Conservation (phyloP, 2,888 invertebrate species). For the Drosophila yooni region DNA sequence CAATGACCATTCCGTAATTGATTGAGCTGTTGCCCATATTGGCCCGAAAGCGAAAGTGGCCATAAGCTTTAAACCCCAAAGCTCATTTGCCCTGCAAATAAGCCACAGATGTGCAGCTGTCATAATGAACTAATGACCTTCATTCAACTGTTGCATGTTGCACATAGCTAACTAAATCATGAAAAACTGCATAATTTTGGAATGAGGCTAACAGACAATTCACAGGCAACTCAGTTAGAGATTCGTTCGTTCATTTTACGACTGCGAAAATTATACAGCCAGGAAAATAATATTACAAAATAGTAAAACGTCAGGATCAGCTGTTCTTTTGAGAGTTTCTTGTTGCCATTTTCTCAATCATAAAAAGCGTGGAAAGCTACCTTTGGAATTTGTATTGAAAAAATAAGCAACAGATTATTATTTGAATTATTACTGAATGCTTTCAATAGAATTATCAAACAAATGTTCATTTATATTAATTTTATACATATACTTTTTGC, state of each 20-base stretch:
- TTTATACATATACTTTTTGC: not conserved
- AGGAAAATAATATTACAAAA: not conserved
- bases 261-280: no score
- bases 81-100: not conserved
- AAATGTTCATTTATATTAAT: not conserved
- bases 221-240: not conserved
- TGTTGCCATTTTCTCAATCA: no score
- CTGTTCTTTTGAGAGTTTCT: not conserved
- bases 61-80: conserved; percentile 14
- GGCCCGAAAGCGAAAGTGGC: conserved; percentile 44
- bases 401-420: not conserved
- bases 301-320: no score
- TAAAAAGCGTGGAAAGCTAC: not conserved
- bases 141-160: not conserved
- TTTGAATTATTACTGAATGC: not conserved
- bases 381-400: not conserved
- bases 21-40: conserved; percentile 60
- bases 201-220: not conserved
- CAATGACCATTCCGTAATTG: conserved; percentile 66
- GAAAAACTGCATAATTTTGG: not conserved
- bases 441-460: not conserved
- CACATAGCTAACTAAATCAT: not conserved
- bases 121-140: conserved; percentile 39
- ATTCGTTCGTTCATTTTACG: not conserved
- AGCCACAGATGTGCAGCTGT: conserved; percentile 29